Evolutionary conservation across 1,140 invertebrate species (phyloP).

Genomic region (Drosophila serrata): DNA sequence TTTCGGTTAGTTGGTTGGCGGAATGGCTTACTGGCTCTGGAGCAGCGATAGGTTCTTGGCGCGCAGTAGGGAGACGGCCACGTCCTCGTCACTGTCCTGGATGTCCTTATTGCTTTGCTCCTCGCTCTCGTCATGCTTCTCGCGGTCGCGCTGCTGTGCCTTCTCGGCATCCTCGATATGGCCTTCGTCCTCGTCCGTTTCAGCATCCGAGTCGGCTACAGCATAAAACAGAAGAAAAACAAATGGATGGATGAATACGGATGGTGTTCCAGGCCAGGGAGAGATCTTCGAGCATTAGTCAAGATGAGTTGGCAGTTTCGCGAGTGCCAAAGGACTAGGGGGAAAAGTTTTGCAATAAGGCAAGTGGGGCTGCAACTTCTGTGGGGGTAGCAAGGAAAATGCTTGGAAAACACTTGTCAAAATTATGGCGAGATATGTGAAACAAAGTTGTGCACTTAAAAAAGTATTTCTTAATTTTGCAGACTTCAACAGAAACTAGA

Average conservation of each 20-base stretch:
- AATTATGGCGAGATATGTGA: conserved; percentile 9
- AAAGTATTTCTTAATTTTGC: not conserved
- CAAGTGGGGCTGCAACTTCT: conserved; percentile 27
- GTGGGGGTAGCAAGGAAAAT: not conserved
- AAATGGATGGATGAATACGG: not conserved
- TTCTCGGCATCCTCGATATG: conserved; percentile 83
- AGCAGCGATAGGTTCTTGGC: conserved; percentile 84
- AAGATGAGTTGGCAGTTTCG: conserved; percentile 51
- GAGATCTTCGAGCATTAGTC: conserved; percentile 46
- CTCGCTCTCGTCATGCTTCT: conserved; percentile 79
- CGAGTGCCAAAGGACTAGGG: conserved; percentile 37
- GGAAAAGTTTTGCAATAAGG: conserved; percentile 55
- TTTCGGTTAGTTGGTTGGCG: conserved; percentile 17
- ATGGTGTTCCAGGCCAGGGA: conserved; percentile 10
- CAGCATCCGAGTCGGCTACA: conserved; percentile 81
- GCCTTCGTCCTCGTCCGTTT: conserved; percentile 85
- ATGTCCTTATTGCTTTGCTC: conserved; percentile 84
- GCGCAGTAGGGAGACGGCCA: conserved; percentile 82
- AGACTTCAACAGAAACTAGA: not conserved
- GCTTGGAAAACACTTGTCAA: conserved; percentile 30
- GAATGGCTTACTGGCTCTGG: conserved; percentile 83
- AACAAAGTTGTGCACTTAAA: not conserved
- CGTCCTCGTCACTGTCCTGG: conserved; percentile 81
- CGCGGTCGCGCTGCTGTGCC: conserved; percentile 78
- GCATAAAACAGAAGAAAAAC: conserved; percentile 1